A percentile compares a stretch with the other conserved stretches of the same genome.
Conservation (phyloP, 2,797 vertebrate species). For the Sus cebifrons region DNA sequence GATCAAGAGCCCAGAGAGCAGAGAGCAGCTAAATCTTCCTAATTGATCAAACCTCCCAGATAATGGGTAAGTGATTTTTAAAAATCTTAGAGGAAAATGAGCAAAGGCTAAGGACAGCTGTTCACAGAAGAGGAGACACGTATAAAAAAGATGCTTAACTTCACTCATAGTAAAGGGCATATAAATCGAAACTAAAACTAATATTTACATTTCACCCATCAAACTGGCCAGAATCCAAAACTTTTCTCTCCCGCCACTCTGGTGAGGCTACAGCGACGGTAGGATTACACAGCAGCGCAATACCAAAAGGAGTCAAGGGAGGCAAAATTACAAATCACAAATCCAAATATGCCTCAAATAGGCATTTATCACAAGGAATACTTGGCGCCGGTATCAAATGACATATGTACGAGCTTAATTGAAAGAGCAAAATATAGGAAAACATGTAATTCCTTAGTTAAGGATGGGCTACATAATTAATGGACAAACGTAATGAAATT, state of each 20-base stretch:
- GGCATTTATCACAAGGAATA: background rate
- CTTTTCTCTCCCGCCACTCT: background rate
- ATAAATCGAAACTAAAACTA: conserved; percentile 26
- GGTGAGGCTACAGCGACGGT: background rate
- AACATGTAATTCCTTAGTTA: background rate
- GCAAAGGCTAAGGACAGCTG: background rate
- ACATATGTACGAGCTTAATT: background rate
- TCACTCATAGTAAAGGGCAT: conserved; percentile 11
- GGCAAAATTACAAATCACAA: background rate
- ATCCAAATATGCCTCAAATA: background rate
- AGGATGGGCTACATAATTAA: background rate
- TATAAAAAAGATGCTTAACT: background rate
- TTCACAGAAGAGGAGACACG: conserved; percentile 34
- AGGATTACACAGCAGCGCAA: too few relatives aligned
- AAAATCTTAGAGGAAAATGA: conserved; percentile 2
- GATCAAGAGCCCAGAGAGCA: background rate
- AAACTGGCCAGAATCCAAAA: background rate
- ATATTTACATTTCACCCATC: background rate
- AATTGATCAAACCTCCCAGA: conserved; percentile 42
- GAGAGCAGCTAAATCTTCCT: background rate
- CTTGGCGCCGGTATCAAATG: background rate
- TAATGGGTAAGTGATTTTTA: background rate
- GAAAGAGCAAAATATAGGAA: conserved; percentile 22
- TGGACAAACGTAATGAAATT: background rate
- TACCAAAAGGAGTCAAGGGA: too few relatives aligned